Evolutionary conservation across 2,888 invertebrate species (phyloP).

Genomic region (Punctoribates punctum): DNA sequence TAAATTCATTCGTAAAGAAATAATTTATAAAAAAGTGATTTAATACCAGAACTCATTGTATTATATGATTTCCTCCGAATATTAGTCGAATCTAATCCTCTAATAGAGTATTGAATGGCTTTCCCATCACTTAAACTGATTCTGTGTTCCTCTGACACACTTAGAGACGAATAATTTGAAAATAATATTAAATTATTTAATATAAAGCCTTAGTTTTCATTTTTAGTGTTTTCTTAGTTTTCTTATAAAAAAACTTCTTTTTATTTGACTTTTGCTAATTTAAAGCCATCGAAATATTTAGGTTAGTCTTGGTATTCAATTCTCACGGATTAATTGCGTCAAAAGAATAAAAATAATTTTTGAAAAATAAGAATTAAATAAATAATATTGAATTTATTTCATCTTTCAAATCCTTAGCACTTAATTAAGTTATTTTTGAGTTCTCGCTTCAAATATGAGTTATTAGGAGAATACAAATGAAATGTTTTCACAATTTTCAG

Average conservation of each 20-base stretch:
- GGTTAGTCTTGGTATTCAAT: background rate
- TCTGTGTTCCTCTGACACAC: background rate
- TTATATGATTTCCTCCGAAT: background rate
- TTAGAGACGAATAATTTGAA: background rate
- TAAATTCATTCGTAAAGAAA: background rate
- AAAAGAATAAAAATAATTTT: background rate
- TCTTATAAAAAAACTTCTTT: background rate
- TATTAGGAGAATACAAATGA: too few relatives aligned
- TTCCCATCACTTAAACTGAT: background rate
- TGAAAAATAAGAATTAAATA: background rate
- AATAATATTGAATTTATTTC: background rate
- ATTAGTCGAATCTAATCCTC: too few relatives aligned
- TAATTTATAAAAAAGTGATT: slow-evolving; percentile 3
- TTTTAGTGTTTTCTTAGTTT: background rate
- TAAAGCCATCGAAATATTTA: slow-evolving; percentile 9
- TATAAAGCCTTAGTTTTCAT: background rate
- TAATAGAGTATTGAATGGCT: background rate
- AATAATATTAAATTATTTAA: background rate
- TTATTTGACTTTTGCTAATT: background rate
- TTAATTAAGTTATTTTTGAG: background rate
- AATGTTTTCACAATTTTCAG: too few relatives aligned
- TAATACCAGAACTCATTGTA: background rate
- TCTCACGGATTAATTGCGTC: slow-evolving; percentile 19
- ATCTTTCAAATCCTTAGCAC: too few relatives aligned
- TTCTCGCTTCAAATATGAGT: background rate